Evolutionary conservation across 2,113 vertebrate species (phyloP).

Genomic region (Stegostoma tigrinum): DNA sequence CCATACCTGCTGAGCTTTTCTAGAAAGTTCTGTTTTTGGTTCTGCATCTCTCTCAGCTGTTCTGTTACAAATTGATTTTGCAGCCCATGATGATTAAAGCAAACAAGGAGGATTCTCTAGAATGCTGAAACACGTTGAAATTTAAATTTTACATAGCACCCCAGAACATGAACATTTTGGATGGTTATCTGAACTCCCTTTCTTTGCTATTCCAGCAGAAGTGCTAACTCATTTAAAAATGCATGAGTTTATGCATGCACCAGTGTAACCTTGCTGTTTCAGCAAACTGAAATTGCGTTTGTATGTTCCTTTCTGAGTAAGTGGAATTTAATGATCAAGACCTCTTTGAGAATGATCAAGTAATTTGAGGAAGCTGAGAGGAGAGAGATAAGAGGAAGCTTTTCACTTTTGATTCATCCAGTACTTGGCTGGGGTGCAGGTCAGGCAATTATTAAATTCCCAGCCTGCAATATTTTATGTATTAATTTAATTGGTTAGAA

Average conservation of each 20-base stretch:
- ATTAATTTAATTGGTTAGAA: background rate
- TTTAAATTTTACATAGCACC: background rate
- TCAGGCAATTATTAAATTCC: background rate
- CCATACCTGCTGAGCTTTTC: too few relatives aligned
- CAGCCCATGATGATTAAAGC: background rate
- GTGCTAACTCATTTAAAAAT: background rate
- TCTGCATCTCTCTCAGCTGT: background rate
- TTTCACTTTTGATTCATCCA: background rate
- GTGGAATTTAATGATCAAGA: background rate
- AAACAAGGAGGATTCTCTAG: background rate
- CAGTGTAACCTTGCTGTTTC: background rate
- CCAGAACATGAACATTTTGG: background rate
- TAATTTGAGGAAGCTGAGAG: background rate
- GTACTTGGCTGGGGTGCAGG: background rate
- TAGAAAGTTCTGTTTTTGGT: background rate
- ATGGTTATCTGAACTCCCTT: background rate
- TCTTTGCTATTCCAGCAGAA: background rate
- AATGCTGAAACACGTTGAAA: background rate
- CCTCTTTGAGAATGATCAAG: background rate
- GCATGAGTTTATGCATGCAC: background rate
- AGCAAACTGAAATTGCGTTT: background rate
- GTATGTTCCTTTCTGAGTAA: background rate
- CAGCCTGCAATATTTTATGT: background rate
- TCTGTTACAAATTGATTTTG: background rate
- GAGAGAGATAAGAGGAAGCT: too few relatives aligned